Percentiles rank a stretch among this genome's conserved stretches.
phyloP scores from a whole-genome alignment of 2,888 invertebrate species.

The Cistogaster globosa region DNA sequence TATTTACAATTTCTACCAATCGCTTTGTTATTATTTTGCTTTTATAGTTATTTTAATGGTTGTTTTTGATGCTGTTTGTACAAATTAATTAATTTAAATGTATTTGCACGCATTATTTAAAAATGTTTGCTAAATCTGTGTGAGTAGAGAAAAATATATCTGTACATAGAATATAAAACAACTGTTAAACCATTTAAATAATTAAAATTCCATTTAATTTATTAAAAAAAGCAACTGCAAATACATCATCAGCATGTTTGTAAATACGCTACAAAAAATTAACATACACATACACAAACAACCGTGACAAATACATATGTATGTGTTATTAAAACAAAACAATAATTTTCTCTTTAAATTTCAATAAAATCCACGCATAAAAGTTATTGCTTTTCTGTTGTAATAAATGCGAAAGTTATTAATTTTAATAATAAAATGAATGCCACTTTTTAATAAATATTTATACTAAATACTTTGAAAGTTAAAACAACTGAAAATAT shows the following conservation, averaged over 20 bases:
- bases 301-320: conserved; percentile 6
- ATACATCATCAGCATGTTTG: neutral
- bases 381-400: neutral
- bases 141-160: neutral
- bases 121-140: neutral
- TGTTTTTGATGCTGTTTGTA: conserved; percentile 26
- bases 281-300: neutral
- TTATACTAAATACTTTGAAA: neutral
- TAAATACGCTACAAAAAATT: conserved; percentile 6
- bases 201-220: conserved; percentile 64
- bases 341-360: neutral
- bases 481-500: neutral
- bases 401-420: neutral
- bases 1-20: neutral
- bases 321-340: conserved; percentile 14
- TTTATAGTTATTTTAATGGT: neutral
- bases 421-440: neutral
- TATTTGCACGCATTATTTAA: conserved; percentile 12
- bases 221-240: conserved; percentile 49
- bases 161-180: conserved; percentile 51
- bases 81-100: conserved; percentile 43
- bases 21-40: neutral
- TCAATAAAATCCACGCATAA: neutral
- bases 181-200: conserved; percentile 58
- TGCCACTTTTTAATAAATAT: neutral